These are phyloP conservation scores for Leuciscus idus DNA, from an alignment of 2,113 vertebrate genomes.

Conservation along the genomic window DNA sequence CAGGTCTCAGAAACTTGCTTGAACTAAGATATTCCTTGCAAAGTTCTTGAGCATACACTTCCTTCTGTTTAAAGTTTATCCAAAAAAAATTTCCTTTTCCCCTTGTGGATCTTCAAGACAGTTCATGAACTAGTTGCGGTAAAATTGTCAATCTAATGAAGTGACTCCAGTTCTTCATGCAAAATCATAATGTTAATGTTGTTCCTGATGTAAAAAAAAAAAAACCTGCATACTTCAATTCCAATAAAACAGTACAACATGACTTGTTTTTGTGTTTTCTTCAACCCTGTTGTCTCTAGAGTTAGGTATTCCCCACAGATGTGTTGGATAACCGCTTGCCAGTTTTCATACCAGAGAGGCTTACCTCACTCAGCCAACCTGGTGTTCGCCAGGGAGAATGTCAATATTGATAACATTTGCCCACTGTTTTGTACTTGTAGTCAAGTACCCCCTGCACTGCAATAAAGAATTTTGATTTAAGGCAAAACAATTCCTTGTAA, in stretches of 20 bases:
- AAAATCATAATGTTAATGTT: neutral
- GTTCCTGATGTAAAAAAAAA: neutral
- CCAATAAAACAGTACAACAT: slow-evolving; percentile 15
- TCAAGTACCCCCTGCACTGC: slow-evolving; percentile 69
- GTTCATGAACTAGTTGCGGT: neutral
- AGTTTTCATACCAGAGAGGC: slow-evolving; percentile 45
- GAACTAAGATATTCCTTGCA: neutral
- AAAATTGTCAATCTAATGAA: slow-evolving; percentile 15
- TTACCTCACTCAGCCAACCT: slow-evolving; percentile 65
- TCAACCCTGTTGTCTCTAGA: slow-evolving; percentile 10
- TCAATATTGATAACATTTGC: slow-evolving; percentile 79
- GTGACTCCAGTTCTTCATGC: neutral
- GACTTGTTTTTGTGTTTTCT: slow-evolving; percentile 21
- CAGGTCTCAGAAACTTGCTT: slow-evolving; percentile 2
- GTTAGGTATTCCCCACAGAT: slow-evolving; percentile 58
- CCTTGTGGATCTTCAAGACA: neutral
- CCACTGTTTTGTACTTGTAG: slow-evolving; percentile 73
- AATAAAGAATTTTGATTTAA: slow-evolving; percentile 74
- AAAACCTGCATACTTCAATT: neutral
- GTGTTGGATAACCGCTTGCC: slow-evolving; percentile 53
- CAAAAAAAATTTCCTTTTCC: neutral
- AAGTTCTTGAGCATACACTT: neutral
- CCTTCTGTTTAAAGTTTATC: slow-evolving; percentile 4
- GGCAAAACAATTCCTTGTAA: slow-evolving; percentile 56
- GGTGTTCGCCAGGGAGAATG: slow-evolving; percentile 73